phyloP scores from a whole-genome alignment of 2,113 vertebrate species.

The Centropristis striata region DNA sequence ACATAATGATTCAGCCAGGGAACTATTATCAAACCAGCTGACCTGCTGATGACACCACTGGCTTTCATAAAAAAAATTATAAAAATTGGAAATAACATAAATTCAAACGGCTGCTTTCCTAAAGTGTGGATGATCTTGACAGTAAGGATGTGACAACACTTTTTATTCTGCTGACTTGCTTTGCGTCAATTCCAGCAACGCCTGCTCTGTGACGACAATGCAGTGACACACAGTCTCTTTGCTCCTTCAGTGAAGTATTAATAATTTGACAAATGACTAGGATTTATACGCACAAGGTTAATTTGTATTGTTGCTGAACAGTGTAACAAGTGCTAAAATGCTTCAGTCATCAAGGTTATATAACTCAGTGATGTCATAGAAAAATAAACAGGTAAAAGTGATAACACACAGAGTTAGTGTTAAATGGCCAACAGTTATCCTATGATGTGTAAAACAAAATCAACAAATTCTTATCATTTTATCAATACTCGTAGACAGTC shows the following conservation, averaged over 20 bases:
- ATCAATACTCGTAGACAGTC: not conserved
- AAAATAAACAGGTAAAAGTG: not conserved
- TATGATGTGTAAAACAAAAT: conserved; percentile 1
- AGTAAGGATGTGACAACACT: conserved; percentile 6
- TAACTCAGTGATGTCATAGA: not conserved
- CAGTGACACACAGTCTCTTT: not conserved
- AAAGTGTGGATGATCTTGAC: not conserved
- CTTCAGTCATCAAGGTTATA: not conserved
- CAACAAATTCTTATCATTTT: not conserved
- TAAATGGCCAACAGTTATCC: not conserved
- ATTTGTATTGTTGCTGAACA: not conserved
- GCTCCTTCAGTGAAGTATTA: not conserved
- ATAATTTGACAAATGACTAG: not conserved
- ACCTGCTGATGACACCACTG: conserved; percentile 9
- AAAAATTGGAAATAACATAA: not conserved
- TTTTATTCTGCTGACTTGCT: conserved; percentile 24
- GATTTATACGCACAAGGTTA: not conserved
- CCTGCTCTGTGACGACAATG: conserved; percentile 5
- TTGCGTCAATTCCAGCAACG: conserved; percentile 38
- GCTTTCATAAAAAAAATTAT: not conserved
- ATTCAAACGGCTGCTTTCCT: conserved; percentile 1
- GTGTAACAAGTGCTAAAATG: not conserved
- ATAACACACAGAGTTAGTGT: not conserved
- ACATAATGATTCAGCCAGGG: conserved; percentile 32
- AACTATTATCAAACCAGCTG: conserved; percentile 8